Evolutionary conservation across 1,140 invertebrate genomes (phyloP), one percentile per base, ranked within the genome.

Genomic region (Ctenoplectra terminalis): DNA sequence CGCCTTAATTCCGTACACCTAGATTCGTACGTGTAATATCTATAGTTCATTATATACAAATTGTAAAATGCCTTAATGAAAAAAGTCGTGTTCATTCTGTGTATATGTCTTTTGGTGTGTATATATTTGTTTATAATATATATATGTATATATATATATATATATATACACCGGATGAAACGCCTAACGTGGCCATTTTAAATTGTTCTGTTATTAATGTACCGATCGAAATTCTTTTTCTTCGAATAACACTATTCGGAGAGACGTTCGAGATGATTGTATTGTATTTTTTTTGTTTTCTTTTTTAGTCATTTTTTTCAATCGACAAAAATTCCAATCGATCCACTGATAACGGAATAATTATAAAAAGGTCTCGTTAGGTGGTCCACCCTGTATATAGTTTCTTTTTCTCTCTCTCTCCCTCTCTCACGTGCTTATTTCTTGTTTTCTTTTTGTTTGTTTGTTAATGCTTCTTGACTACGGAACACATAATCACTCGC

Each of bases 21-120:
- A 90, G 89, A 83, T 82, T 69, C 82, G 69, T 87, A 82, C 56
- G 80, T 76, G 83, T 91, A 90, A 73, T 88, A 87, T 88, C 86
- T 89, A 89, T 91, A 91, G 56, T 91, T 91, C 85, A 91, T 71
- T 92, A 92, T 93, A 85, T 92, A 93, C 90, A 93, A 93, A 93
- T 93, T 91, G 90, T 91, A 92, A 92, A 92, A 92, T 92, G 84
- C 88, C 86, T 91, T 91, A 88, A 91, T 92, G 88, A 91, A 92
- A 92, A 80, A 92, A 91, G 84, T 92, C 85, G 86, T 87, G 80
- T 85, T 73, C 66, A 83, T 66, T 82, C 81, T 81, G 70, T 89
- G 83, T 82, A 84, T 82, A 84, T 86, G 63, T 87, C 73, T 84
- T 84, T 87, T 81, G 73, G 84, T 83, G 81, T 84, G 80, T 89